A percentile compares a stretch with the other conserved stretches of the same genome.
These are phyloP conservation scores for Chloroceryle aenea DNA, from an alignment of 2,113 vertebrate species.

Conservation along the genomic window DNA sequence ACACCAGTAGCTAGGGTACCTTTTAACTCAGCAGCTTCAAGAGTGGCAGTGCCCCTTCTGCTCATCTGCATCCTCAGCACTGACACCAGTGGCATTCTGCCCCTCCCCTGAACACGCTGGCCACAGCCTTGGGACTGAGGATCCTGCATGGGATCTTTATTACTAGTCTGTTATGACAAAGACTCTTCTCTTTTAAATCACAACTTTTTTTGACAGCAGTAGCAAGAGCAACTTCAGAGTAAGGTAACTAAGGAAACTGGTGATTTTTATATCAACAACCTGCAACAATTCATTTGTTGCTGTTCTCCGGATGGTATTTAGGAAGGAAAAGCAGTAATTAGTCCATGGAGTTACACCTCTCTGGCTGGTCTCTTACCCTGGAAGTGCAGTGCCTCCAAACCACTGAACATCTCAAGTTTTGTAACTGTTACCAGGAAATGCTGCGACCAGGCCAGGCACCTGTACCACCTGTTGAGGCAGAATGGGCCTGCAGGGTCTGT, in stretches of 20 bases:
- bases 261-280: not conserved
- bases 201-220: not conserved
- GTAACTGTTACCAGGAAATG: not conserved
- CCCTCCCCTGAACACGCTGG: not conserved
- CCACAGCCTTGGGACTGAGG: not conserved
- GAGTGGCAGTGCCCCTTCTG: not conserved
- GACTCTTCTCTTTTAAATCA: not conserved
- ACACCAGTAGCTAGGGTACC: not conserved
- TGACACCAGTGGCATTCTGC: not conserved
- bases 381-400: not conserved
- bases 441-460: not conserved
- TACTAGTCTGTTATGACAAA: not conserved
- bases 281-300: not conserved
- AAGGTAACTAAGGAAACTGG: not conserved
- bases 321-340: not conserved
- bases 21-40: not conserved
- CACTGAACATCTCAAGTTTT: not conserved
- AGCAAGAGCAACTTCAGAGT: not conserved
- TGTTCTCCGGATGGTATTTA: not conserved
- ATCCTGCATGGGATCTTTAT: accelerated
- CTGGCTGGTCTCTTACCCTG: not conserved
- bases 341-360: not conserved
- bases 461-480: not conserved
- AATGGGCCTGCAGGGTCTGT: not conserved
- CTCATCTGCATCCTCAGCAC: not conserved